Conservation (phyloP, 2,888 invertebrate genomes). For the Drosophila diplacantha region DNA sequence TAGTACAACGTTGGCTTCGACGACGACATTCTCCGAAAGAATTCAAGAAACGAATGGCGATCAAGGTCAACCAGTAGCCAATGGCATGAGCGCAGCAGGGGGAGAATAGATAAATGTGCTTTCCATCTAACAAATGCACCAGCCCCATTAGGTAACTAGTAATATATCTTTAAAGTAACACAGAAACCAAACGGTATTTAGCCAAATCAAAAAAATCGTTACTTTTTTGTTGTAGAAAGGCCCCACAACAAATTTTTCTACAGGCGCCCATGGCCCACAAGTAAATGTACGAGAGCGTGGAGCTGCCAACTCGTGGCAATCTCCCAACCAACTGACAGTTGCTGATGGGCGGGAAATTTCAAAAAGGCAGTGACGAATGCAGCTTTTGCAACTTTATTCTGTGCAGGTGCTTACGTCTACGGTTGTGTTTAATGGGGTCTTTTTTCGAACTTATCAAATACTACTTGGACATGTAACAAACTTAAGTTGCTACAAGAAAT, state of each 20-base stretch:
- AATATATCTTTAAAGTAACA: too few species aligned
- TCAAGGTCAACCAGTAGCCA: slow-evolving; percentile 17
- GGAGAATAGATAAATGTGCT: not conserved
- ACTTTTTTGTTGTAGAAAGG: not conserved
- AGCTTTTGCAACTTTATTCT: slow-evolving; percentile 18
- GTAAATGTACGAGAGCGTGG: not conserved
- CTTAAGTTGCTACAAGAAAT: slow-evolving; percentile 15
- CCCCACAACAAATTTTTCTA: not conserved
- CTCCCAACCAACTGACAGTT: slow-evolving; percentile 11
- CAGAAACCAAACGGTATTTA: not conserved
- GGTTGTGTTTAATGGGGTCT: not conserved
- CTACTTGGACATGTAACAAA: slow-evolving; percentile 16
- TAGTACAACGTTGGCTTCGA: slow-evolving; percentile 77
- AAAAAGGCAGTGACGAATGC: not conserved
- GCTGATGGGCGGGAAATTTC: slow-evolving; percentile 7
- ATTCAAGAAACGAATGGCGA: slow-evolving; percentile 23
- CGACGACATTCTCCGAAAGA: slow-evolving; percentile 44
- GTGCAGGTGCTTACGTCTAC: slow-evolving; percentile 9
- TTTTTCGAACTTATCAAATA: slow-evolving; percentile 13
- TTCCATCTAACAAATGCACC: not conserved
- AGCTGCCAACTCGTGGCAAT: slow-evolving; percentile 16
- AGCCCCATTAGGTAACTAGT: not conserved
- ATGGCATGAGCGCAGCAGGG: not conserved
- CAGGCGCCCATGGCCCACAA: not conserved
- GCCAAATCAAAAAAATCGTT: not conserved